Evolutionary conservation across 2,888 invertebrate species (phyloP), one percentile per base, ranked within the genome.

Genomic region (Ophion costatus): DNA sequence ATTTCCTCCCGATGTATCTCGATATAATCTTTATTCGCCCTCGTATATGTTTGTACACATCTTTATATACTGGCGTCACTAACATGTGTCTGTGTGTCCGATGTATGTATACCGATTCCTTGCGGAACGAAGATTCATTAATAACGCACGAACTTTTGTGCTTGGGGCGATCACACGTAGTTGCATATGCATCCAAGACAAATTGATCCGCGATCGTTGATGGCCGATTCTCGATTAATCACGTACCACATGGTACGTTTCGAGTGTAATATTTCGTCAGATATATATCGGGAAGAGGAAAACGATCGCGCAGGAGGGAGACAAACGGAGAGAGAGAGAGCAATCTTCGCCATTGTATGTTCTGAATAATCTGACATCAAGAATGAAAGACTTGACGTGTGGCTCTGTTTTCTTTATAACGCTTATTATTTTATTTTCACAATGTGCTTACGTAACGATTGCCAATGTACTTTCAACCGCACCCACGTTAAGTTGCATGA

Each of bases 161-260:
- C 80, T 83, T 75, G 84, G 80, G 76, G 79, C 66, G 74, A 74
- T 38, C 66, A 75, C n/a, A 57, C 74, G 38, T 66, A 63, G 38
- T 69, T 70, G 64, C 38, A 67, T 42, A 80, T 61, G 83, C 90
- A 86, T 59, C 61, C 77, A 84, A 90, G 90, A 91, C 90, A 90
- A 91, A 91, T 91, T 90, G 89, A 86, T 87, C 86, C 83, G 85
- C 88, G 87, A 91, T 89, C 89, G 89, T 83, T 87, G 83, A 86
- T 82, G 84, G 85, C 71, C 85, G 61, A 88, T 84, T 83, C 88
- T 88, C 91, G 87, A 91, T 91, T 90, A 91, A 91, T 91, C 90
- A 90, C 87, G 89, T 86, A 90, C 87, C 87, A 88, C 89, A 89
- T 90, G 89, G 88, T 84, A 78, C 80, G 83, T 86, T 88, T 87